phyloP scores from a whole-genome alignment of 1,140 invertebrate genomes.

The Drosophila guanche region DNA sequence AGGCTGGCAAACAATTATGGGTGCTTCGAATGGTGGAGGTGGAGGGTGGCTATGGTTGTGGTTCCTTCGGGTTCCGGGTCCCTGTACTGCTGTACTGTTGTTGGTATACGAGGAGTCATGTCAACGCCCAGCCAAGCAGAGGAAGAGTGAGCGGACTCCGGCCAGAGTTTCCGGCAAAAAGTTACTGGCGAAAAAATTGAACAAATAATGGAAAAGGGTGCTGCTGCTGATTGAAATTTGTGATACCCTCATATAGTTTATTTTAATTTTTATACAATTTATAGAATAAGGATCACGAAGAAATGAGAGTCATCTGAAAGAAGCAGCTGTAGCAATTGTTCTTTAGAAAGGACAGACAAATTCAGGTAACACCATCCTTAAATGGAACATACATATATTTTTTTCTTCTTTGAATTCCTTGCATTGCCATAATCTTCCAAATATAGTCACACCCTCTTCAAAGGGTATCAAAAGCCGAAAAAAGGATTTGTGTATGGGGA shows the following conservation, averaged over 20 bases:
- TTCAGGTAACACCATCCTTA: too few relatives aligned
- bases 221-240: too few relatives aligned
- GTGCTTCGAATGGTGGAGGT: not conserved
- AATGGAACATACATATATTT: too few relatives aligned
- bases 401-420: too few relatives aligned
- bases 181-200: conserved; percentile 8
- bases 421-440: too few relatives aligned
- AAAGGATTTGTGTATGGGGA: conserved; percentile 69
- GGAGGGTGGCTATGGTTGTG: conserved; percentile 8
- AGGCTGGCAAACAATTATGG: conserved; percentile 64
- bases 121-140: conserved; percentile 56
- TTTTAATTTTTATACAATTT: too few relatives aligned
- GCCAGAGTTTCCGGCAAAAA: conserved; percentile 61
- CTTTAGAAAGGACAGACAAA: too few relatives aligned
- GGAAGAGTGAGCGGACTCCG: conserved; percentile 3
- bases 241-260: too few relatives aligned
- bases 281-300: too few relatives aligned
- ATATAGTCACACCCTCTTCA: not conserved
- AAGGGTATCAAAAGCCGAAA: conserved; percentile 20
- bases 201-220: too few relatives aligned
- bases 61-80: not conserved
- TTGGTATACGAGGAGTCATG: conserved; percentile 55
- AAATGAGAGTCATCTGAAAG: too few relatives aligned
- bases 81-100: not conserved
- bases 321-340: too few relatives aligned